A percentile compares a stretch with the other conserved stretches of the same genome.
Evolutionary conservation across 2,888 invertebrate species (phyloP).

Genomic region (Augiades crinisus): DNA sequence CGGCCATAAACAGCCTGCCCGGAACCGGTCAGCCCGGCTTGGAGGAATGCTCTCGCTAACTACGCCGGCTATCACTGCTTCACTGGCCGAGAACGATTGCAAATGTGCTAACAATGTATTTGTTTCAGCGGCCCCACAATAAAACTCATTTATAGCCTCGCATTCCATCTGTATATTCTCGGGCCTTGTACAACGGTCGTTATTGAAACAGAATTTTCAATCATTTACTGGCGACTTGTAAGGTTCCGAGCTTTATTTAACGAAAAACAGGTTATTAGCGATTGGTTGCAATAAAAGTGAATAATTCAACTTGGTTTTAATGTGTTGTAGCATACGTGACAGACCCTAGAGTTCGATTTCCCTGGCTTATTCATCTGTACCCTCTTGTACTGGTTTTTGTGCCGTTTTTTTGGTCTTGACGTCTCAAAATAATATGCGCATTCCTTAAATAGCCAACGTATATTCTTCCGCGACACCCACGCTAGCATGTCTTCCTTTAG

Average conservation of each 20-base stretch:
- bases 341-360: no score
- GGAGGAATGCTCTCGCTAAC: constrained; percentile 71
- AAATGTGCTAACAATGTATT: constrained; percentile 63
- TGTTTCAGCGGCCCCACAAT: constrained; percentile 48
- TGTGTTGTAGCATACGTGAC: not conserved
- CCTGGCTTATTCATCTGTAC: no score
- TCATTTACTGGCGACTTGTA: not conserved
- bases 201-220: constrained; percentile 1
- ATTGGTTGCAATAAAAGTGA: not conserved
- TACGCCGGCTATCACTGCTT: constrained; percentile 51
- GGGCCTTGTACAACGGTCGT: not conserved
- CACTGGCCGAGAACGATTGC: constrained; percentile 49
- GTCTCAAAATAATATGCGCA: constrained; percentile 3
- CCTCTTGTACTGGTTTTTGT: not conserved
- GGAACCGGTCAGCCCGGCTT: constrained; percentile 70
- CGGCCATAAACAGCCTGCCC: constrained; percentile 69
- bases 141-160: constrained; percentile 38
- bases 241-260: not conserved
- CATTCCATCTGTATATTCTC: constrained; percentile 9
- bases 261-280: not conserved
- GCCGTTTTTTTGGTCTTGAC: not conserved
- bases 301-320: not conserved
- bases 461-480: constrained; percentile 29
- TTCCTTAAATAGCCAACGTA: constrained; percentile 9
- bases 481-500: constrained; percentile 18